A percentile compares a stretch with the other conserved stretches of the same genome.
These are phyloP conservation scores for Triplophysa rosa DNA, from an alignment of 2,113 vertebrate genomes.

Conservation along the genomic window DNA sequence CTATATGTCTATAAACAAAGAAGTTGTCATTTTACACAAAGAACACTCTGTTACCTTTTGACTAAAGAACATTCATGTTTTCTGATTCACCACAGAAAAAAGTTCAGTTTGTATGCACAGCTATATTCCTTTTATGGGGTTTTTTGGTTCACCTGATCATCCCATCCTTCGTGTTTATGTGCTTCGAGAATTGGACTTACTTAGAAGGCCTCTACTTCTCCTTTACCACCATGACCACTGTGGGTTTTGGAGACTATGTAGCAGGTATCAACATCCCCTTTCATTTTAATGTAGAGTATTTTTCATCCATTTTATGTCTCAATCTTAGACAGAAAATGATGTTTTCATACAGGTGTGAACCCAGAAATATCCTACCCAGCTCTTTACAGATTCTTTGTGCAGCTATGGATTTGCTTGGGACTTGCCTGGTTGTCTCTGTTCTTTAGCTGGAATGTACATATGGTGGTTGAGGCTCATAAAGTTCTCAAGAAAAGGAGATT, in stretches of 20 bases:
- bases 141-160: slow-evolving; percentile 89
- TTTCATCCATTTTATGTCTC: too few species aligned
- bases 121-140: slow-evolving; percentile 92
- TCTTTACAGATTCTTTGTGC: slow-evolving; percentile 87
- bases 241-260: slow-evolving; percentile 96
- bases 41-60: too few species aligned
- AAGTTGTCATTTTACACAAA: too few species aligned
- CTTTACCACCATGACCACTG: slow-evolving; percentile 94
- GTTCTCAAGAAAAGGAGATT: slow-evolving; percentile 90
- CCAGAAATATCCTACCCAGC: slow-evolving; percentile 81
- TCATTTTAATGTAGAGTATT: neutral
- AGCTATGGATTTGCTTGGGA: slow-evolving; percentile 96
- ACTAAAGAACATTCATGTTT: neutral
- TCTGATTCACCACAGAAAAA: slow-evolving; percentile 77
- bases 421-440: slow-evolving; percentile 97
- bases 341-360: slow-evolving; percentile 81
- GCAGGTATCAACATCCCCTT: slow-evolving; percentile 78
- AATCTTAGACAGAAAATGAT: too few species aligned
- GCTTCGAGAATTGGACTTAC: slow-evolving; percentile 87
- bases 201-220: slow-evolving; percentile 95
- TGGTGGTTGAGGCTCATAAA: slow-evolving; percentile 95
- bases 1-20: too few species aligned
- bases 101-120: slow-evolving; percentile 90
- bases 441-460: slow-evolving; percentile 98
- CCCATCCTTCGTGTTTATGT: slow-evolving; percentile 91